Evolutionary conservation across 2,888 invertebrate species (phyloP).

Genomic region (Temnothorax ravouxi): DNA sequence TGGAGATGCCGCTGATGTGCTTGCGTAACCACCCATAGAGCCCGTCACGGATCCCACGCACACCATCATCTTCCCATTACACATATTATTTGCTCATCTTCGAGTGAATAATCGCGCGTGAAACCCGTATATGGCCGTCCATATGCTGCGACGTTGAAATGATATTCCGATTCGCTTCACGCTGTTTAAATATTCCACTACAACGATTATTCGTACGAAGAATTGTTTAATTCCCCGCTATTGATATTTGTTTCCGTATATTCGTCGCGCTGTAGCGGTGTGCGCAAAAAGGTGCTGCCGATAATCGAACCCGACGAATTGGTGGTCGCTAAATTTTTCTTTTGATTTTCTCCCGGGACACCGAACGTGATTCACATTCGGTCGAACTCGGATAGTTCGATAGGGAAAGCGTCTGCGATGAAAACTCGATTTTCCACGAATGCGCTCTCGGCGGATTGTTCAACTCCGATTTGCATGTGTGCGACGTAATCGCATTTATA

Average conservation of each 20-base stretch:
- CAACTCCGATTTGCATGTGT: slow-evolving; percentile 71
- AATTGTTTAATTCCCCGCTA: not conserved
- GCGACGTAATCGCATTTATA: slow-evolving; percentile 74
- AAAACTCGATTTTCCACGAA: slow-evolving; percentile 80
- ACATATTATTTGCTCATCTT: slow-evolving; percentile 38
- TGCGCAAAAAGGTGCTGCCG: not conserved
- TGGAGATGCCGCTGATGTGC: slow-evolving; percentile 31
- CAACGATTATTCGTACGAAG: not conserved
- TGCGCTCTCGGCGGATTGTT: slow-evolving; percentile 72
- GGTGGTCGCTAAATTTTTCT: slow-evolving; percentile 72
- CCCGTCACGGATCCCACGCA: slow-evolving; percentile 21
- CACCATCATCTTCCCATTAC: slow-evolving; percentile 33
- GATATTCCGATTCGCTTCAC: slow-evolving; percentile 29
- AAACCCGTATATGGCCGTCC: slow-evolving; percentile 24
- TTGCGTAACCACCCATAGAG: slow-evolving; percentile 26
- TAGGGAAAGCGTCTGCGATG: slow-evolving; percentile 77
- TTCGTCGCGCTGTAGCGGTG: not conserved
- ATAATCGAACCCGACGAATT: slow-evolving; percentile 25
- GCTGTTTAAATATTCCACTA: slow-evolving; percentile 13
- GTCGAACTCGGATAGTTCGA: slow-evolving; percentile 68
- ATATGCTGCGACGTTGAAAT: not conserved
- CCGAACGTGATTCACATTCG: slow-evolving; percentile 56
- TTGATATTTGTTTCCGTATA: slow-evolving; percentile 8
- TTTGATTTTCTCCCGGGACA: slow-evolving; percentile 70
- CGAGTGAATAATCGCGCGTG: slow-evolving; percentile 28